Evolutionary conservation across 1,140 invertebrate species (phyloP), one percentile per base, ranked within the genome.

Genomic region (Cotesia typhae): DNA sequence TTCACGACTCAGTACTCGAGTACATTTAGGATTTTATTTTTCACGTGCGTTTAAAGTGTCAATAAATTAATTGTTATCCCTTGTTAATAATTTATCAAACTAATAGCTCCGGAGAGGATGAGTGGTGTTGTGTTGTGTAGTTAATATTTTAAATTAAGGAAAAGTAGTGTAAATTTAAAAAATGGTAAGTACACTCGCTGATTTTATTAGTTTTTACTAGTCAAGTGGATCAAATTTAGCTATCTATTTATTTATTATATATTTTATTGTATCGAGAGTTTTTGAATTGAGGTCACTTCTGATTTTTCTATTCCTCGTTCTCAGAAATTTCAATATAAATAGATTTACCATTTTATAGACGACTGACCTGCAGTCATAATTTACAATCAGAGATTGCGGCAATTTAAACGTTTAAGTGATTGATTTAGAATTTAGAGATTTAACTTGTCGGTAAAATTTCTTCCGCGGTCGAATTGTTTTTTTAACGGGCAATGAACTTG

Each of bases 211-310:
- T 28, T 28, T 28, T 28, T 28, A 28, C 28, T 28, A 28, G 28
- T 28, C 28, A 28, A 28, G 28, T 28, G 28, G 28, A 28, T 28
- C 28, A 28, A 28, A 28, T 28, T 28, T 28, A 28, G 1, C 28
- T 28, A 28, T 28, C 3, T 28, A 28, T 28, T 28, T 28, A 28
- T 28, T 28, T 28, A 28, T 28, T 28, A 28, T 28, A 28, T 28
- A 28, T 28, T 28, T 28, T 28, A 28, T 28, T 28, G 28, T 28
- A 28, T 28, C 28, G 41, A n/a, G 12, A 51, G 28, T 7, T 2
- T 4, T 67, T 57, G 17, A 60, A 72, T 72, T 51, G 70, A 61
- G 70, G 70, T 72, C 70, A 72, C 63, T 60, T 60, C 64, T 72
- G 70, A 67, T 52, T 52, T 66, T 52, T 66, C 67, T 66, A 17